Evolutionary conservation across 2,797 vertebrate species (phyloP).

Genomic region (Pipistrellus pygmaeus): DNA sequence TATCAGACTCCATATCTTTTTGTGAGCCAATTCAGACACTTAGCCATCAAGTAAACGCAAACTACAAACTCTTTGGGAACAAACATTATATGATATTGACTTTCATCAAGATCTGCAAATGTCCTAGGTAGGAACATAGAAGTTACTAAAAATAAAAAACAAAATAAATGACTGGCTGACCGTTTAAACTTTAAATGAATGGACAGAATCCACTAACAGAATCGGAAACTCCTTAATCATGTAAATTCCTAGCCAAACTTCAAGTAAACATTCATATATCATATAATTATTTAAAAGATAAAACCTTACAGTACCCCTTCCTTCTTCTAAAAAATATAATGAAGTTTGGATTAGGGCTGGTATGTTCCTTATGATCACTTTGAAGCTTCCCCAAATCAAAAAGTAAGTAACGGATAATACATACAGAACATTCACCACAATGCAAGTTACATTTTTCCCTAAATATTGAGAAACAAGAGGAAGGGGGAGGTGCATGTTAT

Average conservation of each 20-base stretch:
- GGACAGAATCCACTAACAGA: background rate
- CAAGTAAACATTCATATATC: background rate
- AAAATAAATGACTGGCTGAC: background rate
- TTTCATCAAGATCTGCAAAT: background rate
- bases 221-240: background rate
- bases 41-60: background rate
- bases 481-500: background rate
- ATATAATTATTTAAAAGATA: background rate
- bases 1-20: background rate
- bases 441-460: background rate
- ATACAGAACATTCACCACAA: background rate
- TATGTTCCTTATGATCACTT: background rate
- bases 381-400: constrained; percentile 3
- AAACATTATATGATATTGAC: background rate
- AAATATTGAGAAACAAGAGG: background rate
- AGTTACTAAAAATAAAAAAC: background rate
- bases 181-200: background rate
- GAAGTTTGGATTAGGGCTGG: background rate
- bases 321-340: constrained; percentile 11
- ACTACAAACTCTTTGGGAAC: background rate
- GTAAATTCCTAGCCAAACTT: background rate
- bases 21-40: background rate
- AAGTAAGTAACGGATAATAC: background rate
- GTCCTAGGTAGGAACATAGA: background rate
- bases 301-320: background rate